Evolutionary conservation across 2,797 vertebrate genomes (phyloP).

Genomic region (Momotus momota): DNA sequence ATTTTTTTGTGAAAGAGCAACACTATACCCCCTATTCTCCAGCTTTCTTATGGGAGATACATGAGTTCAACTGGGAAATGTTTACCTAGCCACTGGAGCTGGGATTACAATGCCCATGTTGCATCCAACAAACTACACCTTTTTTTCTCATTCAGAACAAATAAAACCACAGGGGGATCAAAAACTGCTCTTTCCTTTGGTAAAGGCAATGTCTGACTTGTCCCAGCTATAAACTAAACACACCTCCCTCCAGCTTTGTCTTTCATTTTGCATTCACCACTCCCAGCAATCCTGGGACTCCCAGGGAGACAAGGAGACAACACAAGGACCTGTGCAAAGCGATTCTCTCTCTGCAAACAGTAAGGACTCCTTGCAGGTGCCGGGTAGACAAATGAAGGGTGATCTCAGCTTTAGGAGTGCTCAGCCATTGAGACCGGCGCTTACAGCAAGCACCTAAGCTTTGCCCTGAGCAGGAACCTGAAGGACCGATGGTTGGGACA

Average conservation of each 20-base stretch:
- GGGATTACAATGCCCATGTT: fast-evolving
- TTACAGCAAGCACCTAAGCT: background rate
- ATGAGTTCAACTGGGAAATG: background rate
- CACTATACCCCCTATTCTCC: background rate
- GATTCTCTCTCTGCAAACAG: background rate
- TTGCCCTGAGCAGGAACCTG: fast-evolving
- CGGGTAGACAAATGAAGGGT: background rate
- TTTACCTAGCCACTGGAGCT: background rate
- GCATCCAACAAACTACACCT: background rate
- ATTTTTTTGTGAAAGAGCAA: background rate
- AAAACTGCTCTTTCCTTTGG: background rate
- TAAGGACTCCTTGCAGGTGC: background rate
- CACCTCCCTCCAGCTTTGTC: background rate
- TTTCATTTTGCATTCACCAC: background rate
- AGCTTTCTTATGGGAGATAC: background rate
- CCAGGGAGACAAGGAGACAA: background rate
- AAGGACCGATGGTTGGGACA: background rate
- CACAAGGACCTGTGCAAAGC: fast-evolving
- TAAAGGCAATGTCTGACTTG: background rate
- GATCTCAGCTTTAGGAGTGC: background rate
- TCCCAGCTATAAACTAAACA: background rate
- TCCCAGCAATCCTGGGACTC: background rate
- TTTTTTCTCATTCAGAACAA: background rate
- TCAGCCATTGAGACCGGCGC: fast-evolving
- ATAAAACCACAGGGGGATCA: background rate